phyloP scores from a whole-genome alignment of 2,113 vertebrate genomes.

The Pterocles orientalis region DNA sequence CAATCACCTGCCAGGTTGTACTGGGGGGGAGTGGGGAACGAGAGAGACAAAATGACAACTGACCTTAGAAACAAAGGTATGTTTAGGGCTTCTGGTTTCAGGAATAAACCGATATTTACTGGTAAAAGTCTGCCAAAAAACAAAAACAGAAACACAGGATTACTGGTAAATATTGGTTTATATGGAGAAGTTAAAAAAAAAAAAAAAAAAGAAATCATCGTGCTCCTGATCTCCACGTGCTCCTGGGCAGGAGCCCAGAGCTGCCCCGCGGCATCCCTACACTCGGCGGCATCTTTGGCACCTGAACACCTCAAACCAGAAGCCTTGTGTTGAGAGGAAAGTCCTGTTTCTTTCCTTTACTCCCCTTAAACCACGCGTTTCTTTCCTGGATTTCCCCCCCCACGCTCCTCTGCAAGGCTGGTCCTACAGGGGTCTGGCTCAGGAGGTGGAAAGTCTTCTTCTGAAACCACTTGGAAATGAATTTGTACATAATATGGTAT shows the following conservation, averaged over 20 bases:
- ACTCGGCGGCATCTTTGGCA: neutral
- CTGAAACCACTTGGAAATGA: constrained; percentile 13
- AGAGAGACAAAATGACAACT: constrained; percentile 78
- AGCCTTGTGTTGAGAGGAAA: constrained; percentile 53
- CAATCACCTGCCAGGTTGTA: constrained; percentile 57
- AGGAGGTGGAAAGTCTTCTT: constrained; percentile 5
- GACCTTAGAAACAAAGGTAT: constrained; percentile 80
- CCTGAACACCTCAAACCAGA: constrained; percentile 66
- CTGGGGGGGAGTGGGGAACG: constrained; percentile 67
- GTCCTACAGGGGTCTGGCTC: neutral
- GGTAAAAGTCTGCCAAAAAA: constrained; percentile 83
- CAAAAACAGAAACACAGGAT: constrained; percentile 81
- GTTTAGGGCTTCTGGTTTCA: constrained; percentile 81
- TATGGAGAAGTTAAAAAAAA: constrained; percentile 66
- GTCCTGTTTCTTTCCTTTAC: neutral
- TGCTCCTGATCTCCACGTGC: neutral
- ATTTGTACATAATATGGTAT: constrained; percentile 56
- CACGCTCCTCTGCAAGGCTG: neutral
- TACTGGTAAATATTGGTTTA: constrained; percentile 85
- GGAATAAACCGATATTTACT: constrained; percentile 82
- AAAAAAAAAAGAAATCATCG: constrained; percentile 22
- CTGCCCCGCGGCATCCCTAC: neutral
- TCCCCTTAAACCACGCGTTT: neutral
- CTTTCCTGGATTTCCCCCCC: neutral
- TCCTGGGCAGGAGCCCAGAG: neutral